Evolutionary conservation across 2,113 vertebrate species (phyloP), one percentile per base, ranked within the genome.

Genomic region (Ptilorrhoa leucosticta): DNA sequence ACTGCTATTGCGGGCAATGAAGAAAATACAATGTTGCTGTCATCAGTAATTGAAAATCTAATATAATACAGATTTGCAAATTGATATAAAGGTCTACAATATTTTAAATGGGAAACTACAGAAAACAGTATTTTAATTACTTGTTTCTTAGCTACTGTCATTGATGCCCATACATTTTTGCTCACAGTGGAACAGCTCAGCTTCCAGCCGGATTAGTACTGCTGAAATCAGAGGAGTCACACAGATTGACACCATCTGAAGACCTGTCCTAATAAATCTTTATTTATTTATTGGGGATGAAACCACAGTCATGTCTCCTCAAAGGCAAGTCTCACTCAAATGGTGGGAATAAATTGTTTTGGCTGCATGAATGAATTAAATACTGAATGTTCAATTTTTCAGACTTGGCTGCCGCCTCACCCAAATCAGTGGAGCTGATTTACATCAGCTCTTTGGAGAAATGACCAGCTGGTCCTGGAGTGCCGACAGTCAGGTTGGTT

Each of bases 191-290:
- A 87, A 70, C 20, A 72, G 45, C 48, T 93, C 61, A 66, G 66
- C 57, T 2, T 3, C 79, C 58, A 86, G 30, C 10, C 75, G 88
- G 58, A 83, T 77, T 70, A 88, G 27, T 71, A 16, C 47, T 83
- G 51, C 33, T 84, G 89, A 87, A 83, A 87, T 89, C 80, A 93
- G 72, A 35, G 63, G 19, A 86, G 58, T 68, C 89, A 47, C 47
- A 70, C 87, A 87, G 87, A 94, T 33, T 92, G 83, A 89, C 80
- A 89, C 56, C 91, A 94, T 64, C 83, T 94, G 87, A 96, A 95
- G 80, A 92, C 72, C 65, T 87, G 77, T 86, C 64, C 61, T 87
- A 78, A 90, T 81, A 91, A 90, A 86, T 83, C 51, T 75, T 44
- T 31, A 40, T 54, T 90, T 83, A n/a, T 94, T 92, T 91, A 84